Percentiles rank a stretch among this genome's conserved stretches.
Conservation (phyloP, 2,888 invertebrate genomes). For the Endomychus coccineus region DNA sequence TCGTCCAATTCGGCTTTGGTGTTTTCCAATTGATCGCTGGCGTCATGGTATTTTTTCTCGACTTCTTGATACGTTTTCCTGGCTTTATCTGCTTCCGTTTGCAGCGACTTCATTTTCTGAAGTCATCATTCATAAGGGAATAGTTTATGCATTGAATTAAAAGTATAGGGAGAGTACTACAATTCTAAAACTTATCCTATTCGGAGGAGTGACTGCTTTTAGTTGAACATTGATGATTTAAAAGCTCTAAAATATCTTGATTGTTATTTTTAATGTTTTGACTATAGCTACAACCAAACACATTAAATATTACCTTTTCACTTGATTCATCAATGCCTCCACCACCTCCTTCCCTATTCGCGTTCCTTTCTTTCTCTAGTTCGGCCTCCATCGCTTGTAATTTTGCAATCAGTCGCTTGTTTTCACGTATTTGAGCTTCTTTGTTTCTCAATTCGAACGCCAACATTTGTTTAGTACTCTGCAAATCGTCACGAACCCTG, state of each 20-base stretch:
- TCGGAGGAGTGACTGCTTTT: no score
- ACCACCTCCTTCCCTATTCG: constrained; percentile 27
- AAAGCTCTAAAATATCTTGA: no score
- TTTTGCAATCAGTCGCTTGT: constrained; percentile 71
- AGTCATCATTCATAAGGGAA: constrained; percentile 7
- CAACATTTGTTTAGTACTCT: constrained; percentile 85
- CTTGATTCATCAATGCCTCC: constrained; percentile 28
- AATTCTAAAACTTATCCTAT: no score
- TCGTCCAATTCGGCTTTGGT: constrained; percentile 72
- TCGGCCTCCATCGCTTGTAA: constrained; percentile 77
- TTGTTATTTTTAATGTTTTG: no score
- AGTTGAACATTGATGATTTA: no score
- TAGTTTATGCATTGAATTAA: no score
- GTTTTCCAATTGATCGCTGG: constrained; percentile 68
- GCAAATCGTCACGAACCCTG: constrained; percentile 81
- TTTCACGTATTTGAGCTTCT: constrained; percentile 71
- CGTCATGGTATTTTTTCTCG: constrained; percentile 69
- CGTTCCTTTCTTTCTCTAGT: constrained; percentile 58
- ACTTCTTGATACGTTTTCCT: constrained; percentile 72
- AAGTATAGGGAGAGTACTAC: no score
- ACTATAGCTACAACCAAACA: no score
- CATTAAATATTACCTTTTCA: constrained; percentile 35
- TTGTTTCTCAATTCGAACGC: constrained; percentile 79
- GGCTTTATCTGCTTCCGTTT: constrained; percentile 68
- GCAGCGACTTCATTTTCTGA: constrained; percentile 57